Conservation (phyloP, 2,113 vertebrate genomes). For the Reinhardtius hippoglossoides region DNA sequence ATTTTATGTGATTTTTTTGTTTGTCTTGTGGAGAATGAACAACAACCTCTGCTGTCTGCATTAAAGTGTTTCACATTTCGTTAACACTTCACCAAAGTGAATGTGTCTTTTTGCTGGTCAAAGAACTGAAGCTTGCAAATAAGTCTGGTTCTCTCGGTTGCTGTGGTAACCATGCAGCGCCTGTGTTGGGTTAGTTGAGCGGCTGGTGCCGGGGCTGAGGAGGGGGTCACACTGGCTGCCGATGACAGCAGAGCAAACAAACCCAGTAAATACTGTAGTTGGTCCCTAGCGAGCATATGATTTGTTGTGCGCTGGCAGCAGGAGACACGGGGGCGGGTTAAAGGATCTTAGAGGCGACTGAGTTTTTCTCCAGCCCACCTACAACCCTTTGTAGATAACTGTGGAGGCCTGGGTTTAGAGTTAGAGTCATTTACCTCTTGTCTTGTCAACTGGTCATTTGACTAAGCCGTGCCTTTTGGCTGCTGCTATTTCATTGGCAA, state of each 20-base stretch:
- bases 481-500: too few relatives aligned
- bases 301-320: constrained; percentile 21
- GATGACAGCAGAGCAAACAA: constrained; percentile 64
- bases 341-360: not conserved
- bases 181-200: constrained; percentile 51
- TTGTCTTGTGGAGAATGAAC: not conserved
- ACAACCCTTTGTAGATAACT: not conserved
- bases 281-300: constrained; percentile 40
- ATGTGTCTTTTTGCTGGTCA: constrained; percentile 40
- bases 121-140: constrained; percentile 58
- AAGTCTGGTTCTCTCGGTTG: constrained; percentile 65
- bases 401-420: not conserved
- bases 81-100: constrained; percentile 19
- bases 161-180: constrained; percentile 66
- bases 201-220: constrained; percentile 32
- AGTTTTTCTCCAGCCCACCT: constrained; percentile 4
- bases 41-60: not conserved
- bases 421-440: not conserved
- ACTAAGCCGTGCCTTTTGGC: too few relatives aligned
- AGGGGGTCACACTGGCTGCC: constrained; percentile 35
- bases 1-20: not conserved
- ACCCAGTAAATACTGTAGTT: constrained; percentile 34
- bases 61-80: not conserved
- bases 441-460: not conserved
- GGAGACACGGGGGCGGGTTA: not conserved